These are phyloP conservation scores for Microcebus lehilahytsara DNA, from an alignment of 2,113 vertebrate genomes.

Conservation along the genomic window DNA sequence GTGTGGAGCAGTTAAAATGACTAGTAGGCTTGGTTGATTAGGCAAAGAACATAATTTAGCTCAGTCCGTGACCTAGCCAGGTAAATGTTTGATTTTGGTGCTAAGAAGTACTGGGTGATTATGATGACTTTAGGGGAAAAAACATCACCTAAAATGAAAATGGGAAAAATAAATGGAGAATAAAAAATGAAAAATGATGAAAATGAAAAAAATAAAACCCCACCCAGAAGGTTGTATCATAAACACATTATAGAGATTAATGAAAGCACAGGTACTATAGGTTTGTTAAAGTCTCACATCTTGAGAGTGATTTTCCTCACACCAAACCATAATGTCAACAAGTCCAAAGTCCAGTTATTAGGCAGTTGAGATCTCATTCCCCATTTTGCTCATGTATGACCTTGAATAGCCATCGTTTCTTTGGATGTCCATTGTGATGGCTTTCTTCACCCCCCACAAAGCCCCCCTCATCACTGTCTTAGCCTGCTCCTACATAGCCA, in stretches of 20 bases:
- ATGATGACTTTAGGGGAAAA: not conserved
- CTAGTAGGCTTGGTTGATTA: not conserved
- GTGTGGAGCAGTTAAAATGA: not conserved
- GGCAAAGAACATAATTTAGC: not conserved
- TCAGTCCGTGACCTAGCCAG: not conserved
- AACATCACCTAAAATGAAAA: not conserved
- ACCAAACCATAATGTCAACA: not conserved
- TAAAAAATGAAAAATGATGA: not conserved
- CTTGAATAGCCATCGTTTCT: not conserved
- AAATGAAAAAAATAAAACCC: not conserved
- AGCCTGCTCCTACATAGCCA: not conserved
- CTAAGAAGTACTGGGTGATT: not conserved
- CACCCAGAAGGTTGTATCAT: not conserved
- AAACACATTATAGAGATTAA: not conserved
- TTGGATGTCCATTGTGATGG: not conserved
- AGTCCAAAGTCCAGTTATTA: not conserved
- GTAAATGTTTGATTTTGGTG: not conserved
- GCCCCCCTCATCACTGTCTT: not conserved
- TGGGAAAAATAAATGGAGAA: not conserved
- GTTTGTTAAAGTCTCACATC: not conserved
- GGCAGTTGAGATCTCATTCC: not conserved
- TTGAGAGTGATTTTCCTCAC: conserved; percentile 5
- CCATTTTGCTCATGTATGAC: not conserved
- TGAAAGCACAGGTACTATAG: not conserved
- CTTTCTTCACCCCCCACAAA: not conserved